Evolutionary conservation across 2,888 invertebrate species (phyloP), one percentile per base, ranked within the genome.

Genomic region (Orgyia antiqua): DNA sequence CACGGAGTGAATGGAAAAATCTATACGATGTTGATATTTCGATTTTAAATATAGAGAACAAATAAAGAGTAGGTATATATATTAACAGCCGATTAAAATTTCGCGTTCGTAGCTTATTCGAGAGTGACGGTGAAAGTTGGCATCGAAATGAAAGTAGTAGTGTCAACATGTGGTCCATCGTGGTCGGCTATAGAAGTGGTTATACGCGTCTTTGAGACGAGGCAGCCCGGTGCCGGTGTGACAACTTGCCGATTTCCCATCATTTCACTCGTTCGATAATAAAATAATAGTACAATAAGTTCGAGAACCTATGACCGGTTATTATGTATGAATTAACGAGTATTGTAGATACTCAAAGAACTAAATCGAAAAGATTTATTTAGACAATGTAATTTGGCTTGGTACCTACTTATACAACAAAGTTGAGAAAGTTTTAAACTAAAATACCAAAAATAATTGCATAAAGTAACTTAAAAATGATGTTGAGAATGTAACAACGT

Each of bases 81-180:
- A 52, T 62, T 57, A 56, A 51, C 46, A 37, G 39, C 36, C 57
- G 51, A 61, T 68, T 67, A 65, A 70, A 66, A 74, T 77, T 75
- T 76, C 51, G 72, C 68, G 68, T 70, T 68, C 66, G 71, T 72
- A 70, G 65, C 70, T 74, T 72, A 69, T 75, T 75, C 71, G 73
- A 71, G 74, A 73, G 66, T 67, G 63, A 60, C 65, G 71, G 84
- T 74, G 84, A 86, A 86, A 84, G 84, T 77, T 70, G 71, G 59
- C 68, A 65, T 70, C 68, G 69, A 83, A 84, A 86, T 73, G 84
- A 84, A 86, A 86, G 84, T 84, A 77, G 84, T 77, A 72, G 67
- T 76, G 75, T 73, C 67, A 68, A 74, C 71, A 69, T 73, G 68
- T 76, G 71, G 65, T 61, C 46, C 58, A 51, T 42, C 39, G 50